Evolutionary conservation across 37 sponge, comb jelly and placozoan species (phyloP).

Genomic region (Bolinopsis microptera): DNA sequence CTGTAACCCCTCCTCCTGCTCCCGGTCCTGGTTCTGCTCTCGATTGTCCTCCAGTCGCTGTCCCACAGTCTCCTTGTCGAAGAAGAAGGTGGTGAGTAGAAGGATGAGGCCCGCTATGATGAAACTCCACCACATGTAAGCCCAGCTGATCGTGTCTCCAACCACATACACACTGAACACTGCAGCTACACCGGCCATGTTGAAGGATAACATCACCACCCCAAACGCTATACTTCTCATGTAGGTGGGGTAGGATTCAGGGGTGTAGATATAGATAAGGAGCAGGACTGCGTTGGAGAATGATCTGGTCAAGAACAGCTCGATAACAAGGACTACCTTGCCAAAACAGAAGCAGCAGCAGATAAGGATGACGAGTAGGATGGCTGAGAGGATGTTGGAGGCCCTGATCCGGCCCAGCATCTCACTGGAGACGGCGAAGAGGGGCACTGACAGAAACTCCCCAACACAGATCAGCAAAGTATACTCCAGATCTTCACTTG

Average conservation of each 20-base stretch:
- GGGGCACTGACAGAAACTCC: not conserved
- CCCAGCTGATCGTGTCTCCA: not conserved
- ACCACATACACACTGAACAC: not conserved
- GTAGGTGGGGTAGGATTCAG: constrained; percentile 33
- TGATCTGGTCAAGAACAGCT: constrained; percentile 3
- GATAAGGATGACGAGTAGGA: not conserved
- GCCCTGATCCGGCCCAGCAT: constrained; percentile 9
- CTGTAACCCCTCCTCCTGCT: not conserved
- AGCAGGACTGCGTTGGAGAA: constrained; percentile 12
- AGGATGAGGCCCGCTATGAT: not conserved
- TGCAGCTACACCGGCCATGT: not conserved
- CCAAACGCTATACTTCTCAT: constrained; percentile 38
- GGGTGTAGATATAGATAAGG: constrained; percentile 50
- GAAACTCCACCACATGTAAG: not conserved
- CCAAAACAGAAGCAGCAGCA: not conserved
- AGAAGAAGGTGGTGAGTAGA: not conserved
- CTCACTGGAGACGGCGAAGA: not conserved
- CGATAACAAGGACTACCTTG: not conserved
- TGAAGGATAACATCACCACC: not conserved
- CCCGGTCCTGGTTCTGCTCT: not conserved
- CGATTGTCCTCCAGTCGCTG: not conserved
- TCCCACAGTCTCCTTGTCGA: not conserved
- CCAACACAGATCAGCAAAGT: not conserved
- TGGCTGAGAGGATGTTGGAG: not conserved
- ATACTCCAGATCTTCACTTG: not conserved